A percentile compares a stretch with the other conserved stretches of the same genome.
Evolutionary conservation across 2,797 vertebrate species (phyloP).

Genomic region (Leuciscus waleckii): DNA sequence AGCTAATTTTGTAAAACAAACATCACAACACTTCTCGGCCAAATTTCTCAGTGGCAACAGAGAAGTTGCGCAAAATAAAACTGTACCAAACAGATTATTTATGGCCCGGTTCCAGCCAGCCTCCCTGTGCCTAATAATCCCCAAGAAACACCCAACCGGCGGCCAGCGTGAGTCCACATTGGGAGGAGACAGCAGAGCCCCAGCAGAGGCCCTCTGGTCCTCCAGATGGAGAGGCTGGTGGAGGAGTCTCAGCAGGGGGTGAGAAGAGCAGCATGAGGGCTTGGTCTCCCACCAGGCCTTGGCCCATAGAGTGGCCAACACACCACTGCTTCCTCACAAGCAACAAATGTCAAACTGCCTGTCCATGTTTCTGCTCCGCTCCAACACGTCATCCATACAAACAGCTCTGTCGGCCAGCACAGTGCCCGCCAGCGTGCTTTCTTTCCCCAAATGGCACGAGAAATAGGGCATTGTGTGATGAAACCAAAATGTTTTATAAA

Average conservation of each 20-base stretch:
- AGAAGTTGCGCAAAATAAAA: constrained; percentile 29
- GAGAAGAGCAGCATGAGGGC: constrained; percentile 38
- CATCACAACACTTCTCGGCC: background rate
- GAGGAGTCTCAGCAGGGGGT: constrained; percentile 28
- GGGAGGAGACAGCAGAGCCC: constrained; percentile 39
- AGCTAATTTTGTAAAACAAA: constrained; percentile 26
- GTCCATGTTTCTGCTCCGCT: constrained; percentile 72
- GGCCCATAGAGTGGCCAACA: constrained; percentile 46
- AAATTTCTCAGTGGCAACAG: constrained; percentile 23
- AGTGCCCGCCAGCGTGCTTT: background rate
- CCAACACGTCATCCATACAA: constrained; percentile 69
- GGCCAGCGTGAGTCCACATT: constrained; percentile 30
- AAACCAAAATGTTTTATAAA: constrained; percentile 24
- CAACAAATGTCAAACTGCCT: constrained; percentile 77
- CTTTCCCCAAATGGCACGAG: constrained; percentile 18
- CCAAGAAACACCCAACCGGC: constrained; percentile 49
- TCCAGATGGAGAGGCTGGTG: constrained; percentile 55
- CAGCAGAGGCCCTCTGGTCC: constrained; percentile 54
- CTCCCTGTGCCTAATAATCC: constrained; percentile 58
- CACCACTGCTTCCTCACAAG: constrained; percentile 66
- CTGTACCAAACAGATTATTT: constrained; percentile 33
- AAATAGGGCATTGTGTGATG: background rate
- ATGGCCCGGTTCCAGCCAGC: constrained; percentile 28
- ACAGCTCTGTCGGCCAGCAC: constrained; percentile 39
- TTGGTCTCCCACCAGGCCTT: constrained; percentile 34